Conservation (phyloP, 2,797 vertebrate genomes). For the Sphenodon punctatus region DNA sequence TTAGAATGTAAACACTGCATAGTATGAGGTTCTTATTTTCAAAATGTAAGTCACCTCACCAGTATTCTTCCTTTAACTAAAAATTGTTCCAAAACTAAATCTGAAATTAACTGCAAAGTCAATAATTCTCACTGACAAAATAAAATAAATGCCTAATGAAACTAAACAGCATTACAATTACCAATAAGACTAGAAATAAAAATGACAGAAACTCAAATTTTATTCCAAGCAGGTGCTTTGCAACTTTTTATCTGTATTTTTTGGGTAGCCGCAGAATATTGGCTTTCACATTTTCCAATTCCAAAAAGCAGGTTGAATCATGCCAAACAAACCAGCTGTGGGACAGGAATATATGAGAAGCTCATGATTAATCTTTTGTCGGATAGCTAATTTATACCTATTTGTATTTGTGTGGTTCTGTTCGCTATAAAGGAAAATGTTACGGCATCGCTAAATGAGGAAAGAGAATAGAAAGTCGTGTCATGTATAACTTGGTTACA, state of each 20-base stretch:
- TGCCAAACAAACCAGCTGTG: not conserved
- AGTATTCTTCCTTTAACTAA: not conserved
- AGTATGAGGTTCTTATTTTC: conserved; percentile 17
- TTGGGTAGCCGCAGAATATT: too few relatives aligned
- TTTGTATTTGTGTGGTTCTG: not conserved
- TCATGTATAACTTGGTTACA: too few relatives aligned
- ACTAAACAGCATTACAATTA: not conserved
- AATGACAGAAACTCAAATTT: too few relatives aligned
- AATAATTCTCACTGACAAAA: not conserved
- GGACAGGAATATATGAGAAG: not conserved
- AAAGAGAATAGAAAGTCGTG: too few relatives aligned
- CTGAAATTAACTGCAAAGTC: not conserved
- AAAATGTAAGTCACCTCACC: conserved; percentile 78
- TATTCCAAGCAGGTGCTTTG: too few relatives aligned
- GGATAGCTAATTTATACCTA: not conserved
- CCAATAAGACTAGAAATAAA: too few relatives aligned
- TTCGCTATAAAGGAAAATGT: conserved; percentile 9
- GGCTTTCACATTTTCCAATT: not conserved
- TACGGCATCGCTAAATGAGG: not conserved
- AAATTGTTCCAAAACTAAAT: not conserved
- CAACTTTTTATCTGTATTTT: too few relatives aligned
- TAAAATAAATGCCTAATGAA: not conserved
- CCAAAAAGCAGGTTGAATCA: not conserved
- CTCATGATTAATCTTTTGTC: not conserved
- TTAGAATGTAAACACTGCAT: not conserved